These are phyloP conservation scores for Onchidella celtica DNA, from an alignment of 2,888 invertebrate species.

Conservation along the genomic window DNA sequence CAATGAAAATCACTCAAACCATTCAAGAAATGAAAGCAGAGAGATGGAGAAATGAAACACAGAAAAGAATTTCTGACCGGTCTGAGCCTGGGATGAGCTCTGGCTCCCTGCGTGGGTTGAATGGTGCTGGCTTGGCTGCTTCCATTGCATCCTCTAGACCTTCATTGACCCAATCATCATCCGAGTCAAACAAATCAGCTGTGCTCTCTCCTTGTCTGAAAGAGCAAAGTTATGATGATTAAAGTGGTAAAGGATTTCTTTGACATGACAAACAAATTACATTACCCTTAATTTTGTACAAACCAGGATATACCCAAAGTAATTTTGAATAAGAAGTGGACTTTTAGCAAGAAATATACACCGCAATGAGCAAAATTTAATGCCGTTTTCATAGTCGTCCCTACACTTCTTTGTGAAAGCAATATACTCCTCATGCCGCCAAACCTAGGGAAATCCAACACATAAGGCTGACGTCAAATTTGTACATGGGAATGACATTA, in stretches of 20 bases:
- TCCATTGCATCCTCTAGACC: conserved; percentile 32
- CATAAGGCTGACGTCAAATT: no score
- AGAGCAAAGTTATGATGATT: no score
- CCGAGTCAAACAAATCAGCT: conserved; percentile 65
- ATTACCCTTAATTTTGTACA: no score
- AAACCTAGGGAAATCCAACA: no score
- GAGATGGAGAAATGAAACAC: neutral
- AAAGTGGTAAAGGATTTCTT: neutral
- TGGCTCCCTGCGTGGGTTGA: conserved; percentile 47
- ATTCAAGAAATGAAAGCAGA: neutral
- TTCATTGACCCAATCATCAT: conserved; percentile 61
- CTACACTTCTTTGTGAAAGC: no score
- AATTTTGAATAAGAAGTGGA: no score
- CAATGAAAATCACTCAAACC: no score
- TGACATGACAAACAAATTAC: no score
- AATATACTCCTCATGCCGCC: no score
- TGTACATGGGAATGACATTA: no score
- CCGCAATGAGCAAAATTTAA: neutral
- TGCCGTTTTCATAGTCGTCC: neutral
- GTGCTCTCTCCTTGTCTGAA: neutral
- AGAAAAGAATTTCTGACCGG: conserved; percentile 21
- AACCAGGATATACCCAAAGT: no score
- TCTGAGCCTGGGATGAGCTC: conserved; percentile 10
- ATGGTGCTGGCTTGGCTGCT: conserved; percentile 15
- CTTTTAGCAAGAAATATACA: no score